Evolutionary conservation across 2,888 invertebrate genomes (phyloP), one percentile per base, ranked within the genome.

Genomic region (Parnassius orleans): DNA sequence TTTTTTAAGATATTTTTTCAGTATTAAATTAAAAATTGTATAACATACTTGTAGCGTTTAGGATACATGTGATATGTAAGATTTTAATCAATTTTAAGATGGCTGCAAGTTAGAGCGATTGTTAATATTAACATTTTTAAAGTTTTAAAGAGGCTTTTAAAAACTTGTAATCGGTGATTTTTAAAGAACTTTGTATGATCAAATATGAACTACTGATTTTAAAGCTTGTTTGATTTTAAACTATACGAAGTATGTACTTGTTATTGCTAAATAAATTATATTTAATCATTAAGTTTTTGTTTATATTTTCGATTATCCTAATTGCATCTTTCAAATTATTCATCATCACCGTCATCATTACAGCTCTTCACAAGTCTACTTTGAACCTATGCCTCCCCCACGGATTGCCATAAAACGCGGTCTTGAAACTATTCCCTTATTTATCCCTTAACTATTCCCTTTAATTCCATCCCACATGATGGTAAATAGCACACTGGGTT

Each of bases 201-300:
- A 33, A 73, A 77, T 76, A 76, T 78, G 72, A 77, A 78, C 73
- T 33, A 10, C 24, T 15, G 48, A 48, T 48, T 48, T 48, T 73
- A 81, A 84, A 85, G 83, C 84, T 87, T 86, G 83, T 84, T 73
- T 83, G 80, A 80, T 83, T 81, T 79, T 81, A 76, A 76, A 74
- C 68, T 78, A 78, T 80, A 80, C 73, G 77, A 69, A 70, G 69
- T 69, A 46, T 24, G 47, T 44, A 73, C 78, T 72, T 79, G 74
- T 74, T 73, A 72, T 72, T 73, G 72, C 67, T 69, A 66, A 69
- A 76, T 73, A 75, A 73, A 75, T 67, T 48, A 48, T 68, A 70
- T 71, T 65, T 66, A 61, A 66, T 68, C 53, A 68, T 50, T 19
- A 19, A 3, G 33, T 46, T 51, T 43, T 59, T 33, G 15, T 54